phyloP scores from a whole-genome alignment of 1,140 invertebrate genomes.

The Drosophila bifasciata region DNA sequence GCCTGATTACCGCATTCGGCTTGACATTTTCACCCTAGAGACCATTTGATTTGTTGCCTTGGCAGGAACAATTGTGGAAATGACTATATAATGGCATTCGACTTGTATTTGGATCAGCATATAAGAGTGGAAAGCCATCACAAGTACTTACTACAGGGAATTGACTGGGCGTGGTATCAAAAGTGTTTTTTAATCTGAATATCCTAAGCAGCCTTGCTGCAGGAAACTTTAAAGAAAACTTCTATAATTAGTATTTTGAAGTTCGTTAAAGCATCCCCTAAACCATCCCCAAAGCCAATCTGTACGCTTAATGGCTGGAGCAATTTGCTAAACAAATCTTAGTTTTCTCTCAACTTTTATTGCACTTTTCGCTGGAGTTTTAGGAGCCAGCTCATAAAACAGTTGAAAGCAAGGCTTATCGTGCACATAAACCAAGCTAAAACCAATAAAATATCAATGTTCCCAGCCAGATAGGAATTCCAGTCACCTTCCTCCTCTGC shows the following conservation, averaged over 20 bases:
- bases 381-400: slow-evolving; percentile 39
- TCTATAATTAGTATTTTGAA: too few species aligned
- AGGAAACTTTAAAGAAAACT: not conserved
- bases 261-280: too few species aligned
- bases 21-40: slow-evolving; percentile 58
- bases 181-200: not conserved
- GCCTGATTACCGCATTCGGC: slow-evolving; percentile 50
- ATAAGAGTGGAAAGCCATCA: not conserved
- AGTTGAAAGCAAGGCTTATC: slow-evolving; percentile 38
- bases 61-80: slow-evolving; percentile 60
- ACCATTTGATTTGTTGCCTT: slow-evolving; percentile 69
- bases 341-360: slow-evolving; percentile 14
- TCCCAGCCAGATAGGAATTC: slow-evolving; percentile 24
- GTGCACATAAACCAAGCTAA: slow-evolving; percentile 58
- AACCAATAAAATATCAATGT: slow-evolving; percentile 78
- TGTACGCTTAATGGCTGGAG: not conserved
- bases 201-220: not conserved
- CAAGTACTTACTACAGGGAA: too few species aligned
- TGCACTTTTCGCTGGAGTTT: not conserved
- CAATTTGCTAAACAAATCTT: slow-evolving; percentile 27
- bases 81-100: slow-evolving; percentile 65
- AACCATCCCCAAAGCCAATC: too few species aligned
- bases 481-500: slow-evolving; percentile 13
- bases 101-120: slow-evolving; percentile 7
- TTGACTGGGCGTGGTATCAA: too few species aligned